A percentile compares a stretch with the other conserved stretches of the same genome.
Evolutionary conservation across 1,140 invertebrate species (phyloP).

Genomic region (Maniola jurtina): DNA sequence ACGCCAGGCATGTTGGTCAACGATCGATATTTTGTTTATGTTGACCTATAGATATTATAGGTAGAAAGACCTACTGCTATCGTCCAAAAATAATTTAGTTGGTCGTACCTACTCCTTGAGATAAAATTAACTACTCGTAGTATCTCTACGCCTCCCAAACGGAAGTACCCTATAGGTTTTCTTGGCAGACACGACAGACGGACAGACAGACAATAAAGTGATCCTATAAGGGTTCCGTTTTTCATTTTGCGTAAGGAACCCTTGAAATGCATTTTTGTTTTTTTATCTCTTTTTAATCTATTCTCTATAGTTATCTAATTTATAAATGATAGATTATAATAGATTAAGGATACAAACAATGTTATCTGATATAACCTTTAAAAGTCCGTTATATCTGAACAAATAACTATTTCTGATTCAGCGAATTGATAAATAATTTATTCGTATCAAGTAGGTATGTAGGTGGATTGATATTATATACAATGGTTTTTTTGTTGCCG

Average conservation of each 20-base stretch:
- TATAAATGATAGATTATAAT: too few species aligned
- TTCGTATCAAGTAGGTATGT: background rate
- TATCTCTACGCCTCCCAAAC: too few species aligned
- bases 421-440: conserved; percentile 13
- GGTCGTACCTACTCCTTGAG: too few species aligned
- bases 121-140: too few species aligned
- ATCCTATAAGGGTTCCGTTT: too few species aligned
- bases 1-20: conserved; percentile 66
- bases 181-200: too few species aligned
- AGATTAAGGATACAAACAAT: too few species aligned
- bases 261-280: too few species aligned
- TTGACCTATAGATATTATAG: conserved; percentile 36
- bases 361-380: conserved; percentile 1
- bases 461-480: background rate
- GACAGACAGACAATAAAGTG: too few species aligned
- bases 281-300: background rate
- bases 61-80: background rate
- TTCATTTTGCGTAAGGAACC: too few species aligned
- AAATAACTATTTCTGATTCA: background rate
- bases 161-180: too few species aligned
- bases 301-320: too few species aligned
- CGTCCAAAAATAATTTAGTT: background rate
- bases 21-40: conserved; percentile 67
- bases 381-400: conserved; percentile 5
- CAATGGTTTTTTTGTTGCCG: background rate